Evolutionary conservation across 2,113 vertebrate species (phyloP).

Genomic region (Himantopus leucocephalus): DNA sequence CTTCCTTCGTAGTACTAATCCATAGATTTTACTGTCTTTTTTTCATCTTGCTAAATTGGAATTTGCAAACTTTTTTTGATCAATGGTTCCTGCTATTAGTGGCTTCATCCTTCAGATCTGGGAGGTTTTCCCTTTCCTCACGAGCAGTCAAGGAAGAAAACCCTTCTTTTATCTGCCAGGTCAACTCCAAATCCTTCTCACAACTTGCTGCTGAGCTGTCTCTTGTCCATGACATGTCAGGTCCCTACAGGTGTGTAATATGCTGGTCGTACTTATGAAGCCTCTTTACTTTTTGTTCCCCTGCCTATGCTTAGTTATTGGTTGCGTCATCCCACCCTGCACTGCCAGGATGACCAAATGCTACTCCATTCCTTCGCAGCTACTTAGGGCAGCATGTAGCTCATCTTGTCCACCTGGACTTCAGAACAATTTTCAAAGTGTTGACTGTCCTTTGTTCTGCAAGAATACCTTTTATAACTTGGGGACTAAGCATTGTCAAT

Average conservation of each 20-base stretch:
- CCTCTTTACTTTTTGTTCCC: background rate
- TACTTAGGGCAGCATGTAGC: background rate
- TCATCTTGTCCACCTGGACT: background rate
- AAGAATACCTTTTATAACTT: background rate
- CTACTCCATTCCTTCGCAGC: background rate
- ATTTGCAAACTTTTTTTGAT: background rate
- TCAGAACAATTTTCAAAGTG: background rate
- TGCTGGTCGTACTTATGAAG: background rate
- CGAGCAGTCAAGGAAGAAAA: background rate
- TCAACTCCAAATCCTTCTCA: background rate
- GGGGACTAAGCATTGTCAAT: background rate
- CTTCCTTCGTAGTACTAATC: background rate
- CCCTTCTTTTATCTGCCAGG: background rate
- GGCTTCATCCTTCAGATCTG: background rate
- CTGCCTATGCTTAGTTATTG: background rate
- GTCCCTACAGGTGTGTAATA: background rate
- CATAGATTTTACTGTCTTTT: background rate
- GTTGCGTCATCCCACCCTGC: background rate
- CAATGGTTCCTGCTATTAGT: background rate
- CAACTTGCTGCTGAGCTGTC: background rate
- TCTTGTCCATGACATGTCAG: background rate
- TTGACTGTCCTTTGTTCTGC: background rate
- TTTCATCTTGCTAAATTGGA: background rate
- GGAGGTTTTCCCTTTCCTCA: background rate
- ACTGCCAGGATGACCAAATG: background rate